A percentile compares a stretch with the other conserved stretches of the same genome.
Conservation (phyloP, 2,797 vertebrate genomes). For the Eulemur albifrons region DNA sequence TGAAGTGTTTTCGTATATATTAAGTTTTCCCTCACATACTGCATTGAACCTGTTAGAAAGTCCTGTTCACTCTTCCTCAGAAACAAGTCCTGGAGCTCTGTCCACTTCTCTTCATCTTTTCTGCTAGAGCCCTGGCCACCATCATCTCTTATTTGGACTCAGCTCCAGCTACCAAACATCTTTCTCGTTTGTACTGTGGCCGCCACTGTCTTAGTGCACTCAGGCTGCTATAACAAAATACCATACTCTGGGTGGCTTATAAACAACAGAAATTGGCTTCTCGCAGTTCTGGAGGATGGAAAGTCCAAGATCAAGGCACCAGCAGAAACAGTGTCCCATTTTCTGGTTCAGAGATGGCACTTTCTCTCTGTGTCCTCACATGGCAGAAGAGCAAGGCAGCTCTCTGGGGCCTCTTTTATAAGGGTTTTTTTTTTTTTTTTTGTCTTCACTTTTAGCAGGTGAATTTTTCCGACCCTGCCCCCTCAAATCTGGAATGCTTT, state of each 20-base stretch:
- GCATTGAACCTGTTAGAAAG: neutral
- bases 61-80: neutral
- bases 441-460: neutral
- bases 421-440: neutral
- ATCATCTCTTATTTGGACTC: neutral
- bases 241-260: neutral
- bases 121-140: neutral
- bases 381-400: neutral
- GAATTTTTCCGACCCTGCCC: neutral
- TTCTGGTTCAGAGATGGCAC: neutral
- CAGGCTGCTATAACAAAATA: neutral
- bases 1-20: neutral
- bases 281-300: neutral
- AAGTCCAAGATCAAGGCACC: neutral
- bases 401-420: neutral
- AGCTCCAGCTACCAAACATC: neutral
- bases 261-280: neutral
- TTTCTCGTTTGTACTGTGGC: neutral
- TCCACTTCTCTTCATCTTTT: neutral
- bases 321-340: neutral
- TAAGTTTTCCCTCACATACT: neutral
- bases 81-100: rapidly evolving
- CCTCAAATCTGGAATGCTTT: neutral
- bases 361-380: neutral
- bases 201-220: neutral